These are phyloP conservation scores for Heliconius congener DNA, from an alignment of 1,140 invertebrate genomes.

Conservation along the genomic window DNA sequence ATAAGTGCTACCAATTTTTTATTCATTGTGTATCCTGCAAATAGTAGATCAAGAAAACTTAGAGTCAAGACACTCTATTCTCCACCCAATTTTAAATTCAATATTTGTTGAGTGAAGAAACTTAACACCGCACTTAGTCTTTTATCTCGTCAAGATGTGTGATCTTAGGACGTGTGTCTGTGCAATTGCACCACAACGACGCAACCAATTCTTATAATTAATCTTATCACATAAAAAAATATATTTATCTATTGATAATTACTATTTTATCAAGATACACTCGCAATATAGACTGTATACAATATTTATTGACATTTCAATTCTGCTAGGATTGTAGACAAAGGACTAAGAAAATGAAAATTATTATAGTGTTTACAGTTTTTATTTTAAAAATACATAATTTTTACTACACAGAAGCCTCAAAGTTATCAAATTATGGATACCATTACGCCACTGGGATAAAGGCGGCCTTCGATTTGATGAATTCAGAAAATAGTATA, in stretches of 20 bases:
- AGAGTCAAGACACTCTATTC: too few relatives aligned
- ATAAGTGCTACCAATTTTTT: too few relatives aligned
- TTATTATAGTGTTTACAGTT: background rate
- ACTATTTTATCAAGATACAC: background rate
- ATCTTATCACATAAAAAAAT: background rate
- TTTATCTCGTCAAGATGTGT: background rate
- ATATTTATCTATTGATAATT: background rate
- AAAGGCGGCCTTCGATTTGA: constrained; percentile 37
- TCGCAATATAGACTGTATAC: background rate
- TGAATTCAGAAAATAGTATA: constrained; percentile 22
- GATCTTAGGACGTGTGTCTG: background rate
- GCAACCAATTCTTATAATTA: background rate
- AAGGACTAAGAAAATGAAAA: background rate
- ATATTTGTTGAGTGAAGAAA: background rate
- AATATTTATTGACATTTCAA: background rate
- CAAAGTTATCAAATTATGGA: constrained; percentile 17
- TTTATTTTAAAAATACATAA: background rate
- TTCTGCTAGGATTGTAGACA: background rate
- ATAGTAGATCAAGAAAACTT: too few relatives aligned
- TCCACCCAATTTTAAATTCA: too few relatives aligned
- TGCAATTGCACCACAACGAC: background rate
- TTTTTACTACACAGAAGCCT: background rate
- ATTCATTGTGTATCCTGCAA: too few relatives aligned
- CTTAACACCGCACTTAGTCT: background rate
- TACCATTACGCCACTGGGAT: constrained; percentile 54